These are phyloP conservation scores for Trichogramma pretiosum DNA, from an alignment of 1,140 invertebrate genomes.

Conservation along the genomic window DNA sequence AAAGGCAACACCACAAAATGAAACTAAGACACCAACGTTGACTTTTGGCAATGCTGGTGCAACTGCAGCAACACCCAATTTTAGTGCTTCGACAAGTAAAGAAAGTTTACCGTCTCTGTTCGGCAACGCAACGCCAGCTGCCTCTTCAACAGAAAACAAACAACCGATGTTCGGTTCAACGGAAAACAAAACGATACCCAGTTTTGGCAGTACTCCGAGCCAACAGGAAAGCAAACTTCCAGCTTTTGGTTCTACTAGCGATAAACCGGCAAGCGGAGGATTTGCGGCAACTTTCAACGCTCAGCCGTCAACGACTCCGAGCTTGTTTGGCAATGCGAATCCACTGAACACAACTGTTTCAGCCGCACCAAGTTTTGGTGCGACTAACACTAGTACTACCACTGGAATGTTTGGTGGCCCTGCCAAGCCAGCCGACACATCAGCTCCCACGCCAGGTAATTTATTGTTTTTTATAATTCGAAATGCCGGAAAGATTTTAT, in stretches of 20 bases:
- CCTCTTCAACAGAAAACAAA: constrained; percentile 21
- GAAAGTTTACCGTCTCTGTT: constrained; percentile 8
- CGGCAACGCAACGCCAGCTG: neutral
- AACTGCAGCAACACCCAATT: neutral
- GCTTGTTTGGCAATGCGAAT: constrained; percentile 14
- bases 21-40: neutral
- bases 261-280: constrained; percentile 4
- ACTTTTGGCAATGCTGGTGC: constrained; percentile 1
- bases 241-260: constrained; percentile 17
- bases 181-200: constrained; percentile 14
- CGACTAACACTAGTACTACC: neutral
- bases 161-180: constrained; percentile 24
- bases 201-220: constrained; percentile 11
- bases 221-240: constrained; percentile 19
- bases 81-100: constrained; percentile 7
- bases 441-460: constrained; percentile 7
- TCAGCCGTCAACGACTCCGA: constrained; percentile 12
- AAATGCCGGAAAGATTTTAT: neutral
- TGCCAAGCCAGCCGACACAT: constrained; percentile 12
- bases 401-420: constrained; percentile 1
- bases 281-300: constrained; percentile 21
- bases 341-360: constrained; percentile 20
- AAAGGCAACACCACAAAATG: neutral
- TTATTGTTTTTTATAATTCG: neutral
- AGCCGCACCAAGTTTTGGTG: constrained; percentile 9